A percentile compares a stretch with the other conserved stretches of the same genome.
phyloP scores from a whole-genome alignment of 2,888 invertebrate species.

The Alviniconcha strummeri region DNA sequence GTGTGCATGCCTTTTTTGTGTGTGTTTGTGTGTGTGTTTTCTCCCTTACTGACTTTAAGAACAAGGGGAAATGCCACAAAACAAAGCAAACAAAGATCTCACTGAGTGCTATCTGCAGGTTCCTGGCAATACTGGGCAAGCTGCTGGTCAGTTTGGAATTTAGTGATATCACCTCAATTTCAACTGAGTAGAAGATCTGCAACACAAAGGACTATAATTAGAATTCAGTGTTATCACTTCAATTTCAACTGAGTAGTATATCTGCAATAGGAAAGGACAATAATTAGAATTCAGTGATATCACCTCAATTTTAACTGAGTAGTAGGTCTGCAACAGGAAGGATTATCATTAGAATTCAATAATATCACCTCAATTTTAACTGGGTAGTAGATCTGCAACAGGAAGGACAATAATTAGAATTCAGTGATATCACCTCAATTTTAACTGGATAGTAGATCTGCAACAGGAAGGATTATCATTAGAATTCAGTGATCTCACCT shows the following conservation, averaged over 20 bases:
- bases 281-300: not conserved
- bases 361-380: constrained; percentile 73
- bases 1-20: too few relatives aligned
- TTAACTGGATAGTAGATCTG: not conserved
- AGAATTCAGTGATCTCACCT: not conserved
- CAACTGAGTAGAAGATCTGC: constrained; percentile 66
- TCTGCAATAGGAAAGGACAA: not conserved
- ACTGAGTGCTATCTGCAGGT: constrained; percentile 46
- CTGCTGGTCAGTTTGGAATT: constrained; percentile 47
- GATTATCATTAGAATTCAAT: too few relatives aligned
- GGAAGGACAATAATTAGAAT: too few relatives aligned
- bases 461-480: not conserved
- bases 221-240: not conserved
- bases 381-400: constrained; percentile 59
- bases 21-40: too few relatives aligned
- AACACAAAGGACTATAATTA: constrained; percentile 14
- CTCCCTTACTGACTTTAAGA: too few relatives aligned
- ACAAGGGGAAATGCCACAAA: too few relatives aligned
- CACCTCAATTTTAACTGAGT: too few relatives aligned
- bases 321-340: too few relatives aligned
- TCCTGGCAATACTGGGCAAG: constrained; percentile 44
- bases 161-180: constrained; percentile 72
- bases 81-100: not conserved
- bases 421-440: not conserved
- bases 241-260: not conserved